Percentiles rank a stretch among this genome's conserved stretches.
Evolutionary conservation across 2,888 invertebrate genomes (phyloP).

Genomic region (Platycnemis pennipes): DNA sequence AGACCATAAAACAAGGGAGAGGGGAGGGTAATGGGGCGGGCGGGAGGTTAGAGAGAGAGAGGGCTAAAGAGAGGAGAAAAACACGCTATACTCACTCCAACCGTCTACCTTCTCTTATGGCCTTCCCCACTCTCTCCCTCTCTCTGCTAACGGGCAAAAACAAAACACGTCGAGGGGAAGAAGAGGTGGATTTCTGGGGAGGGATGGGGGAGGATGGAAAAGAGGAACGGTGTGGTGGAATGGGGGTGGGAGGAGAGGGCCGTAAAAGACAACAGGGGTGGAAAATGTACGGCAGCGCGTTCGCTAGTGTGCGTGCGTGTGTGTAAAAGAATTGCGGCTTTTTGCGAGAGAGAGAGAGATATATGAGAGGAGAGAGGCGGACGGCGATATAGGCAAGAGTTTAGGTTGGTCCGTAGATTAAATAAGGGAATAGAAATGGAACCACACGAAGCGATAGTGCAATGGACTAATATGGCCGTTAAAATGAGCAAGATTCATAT

Average conservation of each 20-base stretch:
- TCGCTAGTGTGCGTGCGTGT: neutral
- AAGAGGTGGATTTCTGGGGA: too few species aligned
- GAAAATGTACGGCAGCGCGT: neutral
- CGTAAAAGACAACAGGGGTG: neutral
- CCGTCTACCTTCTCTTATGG: neutral
- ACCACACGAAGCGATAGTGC: too few species aligned
- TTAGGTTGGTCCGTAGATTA: neutral
- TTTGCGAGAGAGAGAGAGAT: slow-evolving; percentile 27
- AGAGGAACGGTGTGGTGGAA: neutral
- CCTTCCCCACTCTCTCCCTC: neutral
- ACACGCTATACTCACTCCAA: neutral
- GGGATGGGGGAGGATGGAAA: neutral
- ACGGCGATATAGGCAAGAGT: neutral
- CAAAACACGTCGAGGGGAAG: slow-evolving; percentile 10
- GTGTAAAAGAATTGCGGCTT: slow-evolving; percentile 62
- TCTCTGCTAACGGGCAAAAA: slow-evolving; percentile 30
- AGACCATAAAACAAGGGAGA: slow-evolving; percentile 58
- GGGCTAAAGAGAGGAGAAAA: neutral
- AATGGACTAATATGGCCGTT: too few species aligned
- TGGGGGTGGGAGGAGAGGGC: neutral
- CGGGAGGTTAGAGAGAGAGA: neutral
- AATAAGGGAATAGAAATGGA: too few species aligned
- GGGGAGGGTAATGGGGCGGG: neutral
- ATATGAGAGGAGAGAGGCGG: neutral
- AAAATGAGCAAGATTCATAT: too few species aligned